Evolutionary conservation across 2,888 invertebrate species (phyloP).

Genomic region (Rhodophaea formosa): DNA sequence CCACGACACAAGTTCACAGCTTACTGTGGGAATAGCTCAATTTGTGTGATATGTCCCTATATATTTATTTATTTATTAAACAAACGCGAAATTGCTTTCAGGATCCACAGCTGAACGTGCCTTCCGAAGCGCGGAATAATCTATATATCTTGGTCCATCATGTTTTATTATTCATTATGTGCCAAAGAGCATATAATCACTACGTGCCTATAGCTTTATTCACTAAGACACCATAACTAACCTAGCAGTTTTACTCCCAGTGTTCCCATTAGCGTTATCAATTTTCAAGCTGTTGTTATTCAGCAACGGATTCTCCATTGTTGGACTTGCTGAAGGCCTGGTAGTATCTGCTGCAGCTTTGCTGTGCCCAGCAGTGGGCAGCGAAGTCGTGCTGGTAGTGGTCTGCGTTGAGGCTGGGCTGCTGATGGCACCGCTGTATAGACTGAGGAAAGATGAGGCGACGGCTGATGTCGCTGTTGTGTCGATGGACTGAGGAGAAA

Average conservation of each 20-base stretch:
- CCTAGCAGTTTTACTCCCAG: slow-evolving; percentile 76
- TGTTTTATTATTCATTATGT: too few relatives aligned
- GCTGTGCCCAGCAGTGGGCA: slow-evolving; percentile 56
- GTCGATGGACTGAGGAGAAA: slow-evolving; percentile 76
- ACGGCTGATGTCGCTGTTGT: slow-evolving; percentile 81
- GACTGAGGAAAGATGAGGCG: slow-evolving; percentile 75
- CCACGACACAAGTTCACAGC: too few relatives aligned
- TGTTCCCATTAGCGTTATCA: slow-evolving; percentile 72
- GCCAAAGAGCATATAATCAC: too few relatives aligned
- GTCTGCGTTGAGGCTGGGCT: slow-evolving; percentile 65
- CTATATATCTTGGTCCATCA: too few relatives aligned
- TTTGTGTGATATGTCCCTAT: too few relatives aligned
- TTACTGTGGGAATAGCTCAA: too few relatives aligned
- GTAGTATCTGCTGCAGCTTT: slow-evolving; percentile 63
- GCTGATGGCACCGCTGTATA: slow-evolving; percentile 74
- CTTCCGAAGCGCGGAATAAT: too few relatives aligned
- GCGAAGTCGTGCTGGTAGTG: slow-evolving; percentile 47
- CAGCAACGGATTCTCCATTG: slow-evolving; percentile 60
- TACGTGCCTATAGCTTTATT: too few relatives aligned
- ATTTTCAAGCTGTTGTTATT: slow-evolving; percentile 72
- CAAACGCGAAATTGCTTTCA: too few relatives aligned
- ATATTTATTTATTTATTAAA: too few relatives aligned
- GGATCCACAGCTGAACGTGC: too few relatives aligned
- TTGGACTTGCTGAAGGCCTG: slow-evolving; percentile 62
- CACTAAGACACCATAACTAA: slow-evolving; percentile 31